These are phyloP conservation scores for Remorina albescens DNA, from an alignment of 2,797 vertebrate species.

Conservation along the genomic window DNA sequence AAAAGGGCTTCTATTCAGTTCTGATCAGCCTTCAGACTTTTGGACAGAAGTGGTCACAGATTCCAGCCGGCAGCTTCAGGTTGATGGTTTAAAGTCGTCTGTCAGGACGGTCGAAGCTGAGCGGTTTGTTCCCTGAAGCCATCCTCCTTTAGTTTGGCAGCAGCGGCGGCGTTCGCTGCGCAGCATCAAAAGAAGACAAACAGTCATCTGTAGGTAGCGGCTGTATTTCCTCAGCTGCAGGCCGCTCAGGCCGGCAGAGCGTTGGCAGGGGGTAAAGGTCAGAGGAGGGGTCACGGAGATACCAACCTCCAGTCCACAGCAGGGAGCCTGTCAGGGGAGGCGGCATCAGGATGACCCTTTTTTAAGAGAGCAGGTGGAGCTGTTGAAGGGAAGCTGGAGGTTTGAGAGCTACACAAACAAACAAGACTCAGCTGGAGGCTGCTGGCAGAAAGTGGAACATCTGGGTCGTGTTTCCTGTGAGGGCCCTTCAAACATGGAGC, in stretches of 20 bases:
- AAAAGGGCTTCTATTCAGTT: too few relatives aligned
- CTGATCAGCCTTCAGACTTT: neutral
- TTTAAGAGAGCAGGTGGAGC: conserved; percentile 35
- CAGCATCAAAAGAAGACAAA: conserved; percentile 61
- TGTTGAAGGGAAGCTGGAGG: conserved; percentile 23
- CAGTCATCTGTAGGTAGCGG: conserved; percentile 34
- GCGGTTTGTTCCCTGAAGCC: conserved; percentile 31
- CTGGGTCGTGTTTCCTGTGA: conserved; percentile 65
- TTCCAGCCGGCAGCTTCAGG: neutral
- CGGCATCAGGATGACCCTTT: conserved; percentile 5
- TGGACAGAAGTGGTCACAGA: neutral
- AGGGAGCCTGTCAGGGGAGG: conserved; percentile 3
- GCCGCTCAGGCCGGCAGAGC: conserved; percentile 14
- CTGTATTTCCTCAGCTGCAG: conserved; percentile 74
- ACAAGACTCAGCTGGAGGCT: conserved; percentile 64
- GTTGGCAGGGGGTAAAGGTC: conserved; percentile 54
- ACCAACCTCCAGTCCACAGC: conserved; percentile 23
- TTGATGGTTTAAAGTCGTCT: neutral
- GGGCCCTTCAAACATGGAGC: conserved; percentile 41
- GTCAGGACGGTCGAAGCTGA: conserved; percentile 17
- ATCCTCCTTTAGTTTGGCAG: conserved; percentile 32
- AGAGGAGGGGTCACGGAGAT: conserved; percentile 29
- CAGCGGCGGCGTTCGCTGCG: conserved; percentile 25
- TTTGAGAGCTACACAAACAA: conserved; percentile 64
- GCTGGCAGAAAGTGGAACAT: conserved; percentile 64